phyloP scores from a whole-genome alignment of 2,888 invertebrate genomes.

The Candidula unifasciata region DNA sequence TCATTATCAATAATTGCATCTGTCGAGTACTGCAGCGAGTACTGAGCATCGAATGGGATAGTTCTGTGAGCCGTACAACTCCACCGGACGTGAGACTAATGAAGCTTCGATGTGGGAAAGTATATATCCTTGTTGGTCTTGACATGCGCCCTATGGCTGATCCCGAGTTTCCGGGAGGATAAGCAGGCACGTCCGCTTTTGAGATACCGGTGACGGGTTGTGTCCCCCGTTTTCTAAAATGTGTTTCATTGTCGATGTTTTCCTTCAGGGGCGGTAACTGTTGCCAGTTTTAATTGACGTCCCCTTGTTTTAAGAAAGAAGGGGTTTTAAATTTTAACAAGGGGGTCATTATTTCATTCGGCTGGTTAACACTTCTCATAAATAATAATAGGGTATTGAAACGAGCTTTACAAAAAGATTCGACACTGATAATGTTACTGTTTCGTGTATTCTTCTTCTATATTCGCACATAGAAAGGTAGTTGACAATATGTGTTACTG shows the following conservation, averaged over 20 bases:
- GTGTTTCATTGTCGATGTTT: slow-evolving; percentile 9
- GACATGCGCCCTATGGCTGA: slow-evolving; percentile 39
- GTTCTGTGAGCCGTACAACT: slow-evolving; percentile 24
- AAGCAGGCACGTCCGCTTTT: slow-evolving; percentile 6
- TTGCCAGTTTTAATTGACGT: slow-evolving; percentile 15
- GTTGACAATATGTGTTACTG: too few relatives aligned
- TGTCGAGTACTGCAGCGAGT: neutral
- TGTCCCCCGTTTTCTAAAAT: neutral
- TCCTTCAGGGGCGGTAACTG: neutral
- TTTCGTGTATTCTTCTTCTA: too few relatives aligned
- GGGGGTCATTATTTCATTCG: neutral
- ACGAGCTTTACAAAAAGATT: too few relatives aligned
- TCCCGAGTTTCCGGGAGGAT: slow-evolving; percentile 35
- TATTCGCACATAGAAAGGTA: neutral
- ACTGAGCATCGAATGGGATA: neutral
- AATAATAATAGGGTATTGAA: too few relatives aligned
- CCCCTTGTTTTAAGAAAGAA: neutral
- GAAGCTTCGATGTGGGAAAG: slow-evolving; percentile 34
- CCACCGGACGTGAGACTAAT: slow-evolving; percentile 43
- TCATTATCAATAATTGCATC: neutral
- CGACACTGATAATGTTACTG: too few relatives aligned
- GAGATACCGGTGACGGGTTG: neutral
- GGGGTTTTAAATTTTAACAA: slow-evolving; percentile 6
- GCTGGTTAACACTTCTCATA: neutral
- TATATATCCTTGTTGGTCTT: slow-evolving; percentile 43